Evolutionary conservation across 2,888 invertebrate species (phyloP).

Genomic region (Lamellibrachia satsuma): DNA sequence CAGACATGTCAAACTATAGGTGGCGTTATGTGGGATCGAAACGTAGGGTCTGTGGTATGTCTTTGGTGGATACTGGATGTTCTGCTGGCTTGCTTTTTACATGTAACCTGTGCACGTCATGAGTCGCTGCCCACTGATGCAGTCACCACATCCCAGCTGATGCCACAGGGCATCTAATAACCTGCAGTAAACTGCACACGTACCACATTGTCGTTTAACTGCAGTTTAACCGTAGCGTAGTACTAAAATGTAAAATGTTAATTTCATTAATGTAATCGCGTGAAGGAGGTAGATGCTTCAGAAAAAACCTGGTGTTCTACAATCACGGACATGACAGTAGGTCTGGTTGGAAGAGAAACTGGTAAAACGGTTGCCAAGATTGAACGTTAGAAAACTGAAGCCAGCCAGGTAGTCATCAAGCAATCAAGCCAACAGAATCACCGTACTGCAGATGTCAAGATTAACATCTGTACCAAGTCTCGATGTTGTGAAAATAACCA

Average conservation of each 20-base stretch:
- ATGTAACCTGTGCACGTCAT: neutral
- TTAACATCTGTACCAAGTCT: neutral
- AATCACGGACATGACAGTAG: neutral
- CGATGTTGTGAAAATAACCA: neutral
- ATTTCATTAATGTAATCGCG: too few species aligned
- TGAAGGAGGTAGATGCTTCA: too few species aligned
- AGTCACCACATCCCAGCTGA: neutral
- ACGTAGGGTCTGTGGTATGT: neutral
- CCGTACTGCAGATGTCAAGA: neutral
- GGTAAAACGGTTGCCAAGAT: neutral
- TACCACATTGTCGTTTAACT: neutral
- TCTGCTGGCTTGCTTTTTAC: slow-evolving; percentile 12
- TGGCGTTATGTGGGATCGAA: slow-evolving; percentile 7
- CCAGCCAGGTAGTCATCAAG: neutral
- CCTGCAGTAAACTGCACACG: neutral
- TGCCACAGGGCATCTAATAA: neutral
- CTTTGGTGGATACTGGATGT: neutral
- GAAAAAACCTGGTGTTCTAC: neutral
- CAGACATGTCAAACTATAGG: slow-evolving; percentile 13
- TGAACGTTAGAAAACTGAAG: neutral
- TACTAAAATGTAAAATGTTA: neutral
- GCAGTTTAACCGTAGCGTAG: neutral
- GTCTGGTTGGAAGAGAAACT: neutral
- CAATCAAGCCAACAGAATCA: neutral
- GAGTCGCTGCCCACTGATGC: neutral